Evolutionary conservation across 2,888 invertebrate species (phyloP), one percentile per base, ranked within the genome.

Genomic region (Drosophila prolongata): DNA sequence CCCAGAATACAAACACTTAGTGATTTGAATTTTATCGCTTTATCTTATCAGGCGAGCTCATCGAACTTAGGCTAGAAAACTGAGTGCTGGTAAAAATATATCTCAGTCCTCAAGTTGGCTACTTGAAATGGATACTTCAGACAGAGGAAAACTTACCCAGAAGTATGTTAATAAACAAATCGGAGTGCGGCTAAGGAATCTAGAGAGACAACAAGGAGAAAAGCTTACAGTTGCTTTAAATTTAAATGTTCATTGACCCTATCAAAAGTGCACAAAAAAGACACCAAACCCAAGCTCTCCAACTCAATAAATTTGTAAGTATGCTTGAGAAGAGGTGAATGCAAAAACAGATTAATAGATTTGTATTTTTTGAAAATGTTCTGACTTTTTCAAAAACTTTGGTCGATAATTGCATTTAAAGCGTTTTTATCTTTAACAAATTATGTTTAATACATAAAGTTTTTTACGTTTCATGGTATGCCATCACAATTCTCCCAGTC

Each of bases 161-260:
- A 68, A 44, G n/a, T 44, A 27, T 11, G n/a, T 27, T 44, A 40
- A 52, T 68, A 71, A 61, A 61, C 64, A 76, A 78, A 80, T 43
- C 65, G 42, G 14, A 54, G n/a, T 43, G 55, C 16, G 34, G 3
- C 19, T 10, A 14, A 14, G 34, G 14, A 8, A 24, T 16, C 38
- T 11, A 43, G 43, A 43, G 19, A 19, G 42, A 1, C 24, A 50
- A 46, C 57, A 44, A 44, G n/a, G 57, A 34, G 62, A 61, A 75
- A 73, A 81, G 82, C 87, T 78, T 74, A 83, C 76, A 80, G 53
- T 75, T 70, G 73, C 75, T 71, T 74, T 78, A 70, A 77, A 72
- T 70, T 81, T 77, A 85, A n/a, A n/a, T n/a, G n/a, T n/a, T n/a
- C n/a, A n/a, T n/a, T n/a, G n/a, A n/a, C n/a, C n/a, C n/a, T n/a